These are phyloP conservation scores for Pyrgus malvae DNA, from an alignment of 2,888 invertebrate genomes.

Conservation along the genomic window DNA sequence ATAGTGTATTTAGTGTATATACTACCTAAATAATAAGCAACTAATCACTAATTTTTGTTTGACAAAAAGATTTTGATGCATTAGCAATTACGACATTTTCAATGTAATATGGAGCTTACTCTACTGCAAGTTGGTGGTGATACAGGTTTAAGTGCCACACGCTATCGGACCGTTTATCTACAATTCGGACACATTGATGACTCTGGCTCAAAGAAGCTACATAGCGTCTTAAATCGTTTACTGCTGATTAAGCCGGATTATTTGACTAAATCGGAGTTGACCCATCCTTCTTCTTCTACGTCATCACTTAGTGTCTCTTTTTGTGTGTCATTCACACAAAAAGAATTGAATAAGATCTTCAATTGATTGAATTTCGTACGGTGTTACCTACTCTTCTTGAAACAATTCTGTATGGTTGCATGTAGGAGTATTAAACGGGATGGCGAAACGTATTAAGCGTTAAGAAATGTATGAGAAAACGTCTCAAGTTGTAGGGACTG, in stretches of 20 bases:
- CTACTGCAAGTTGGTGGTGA: constrained; percentile 31
- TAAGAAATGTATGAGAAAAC: too few relatives aligned
- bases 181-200: too few relatives aligned
- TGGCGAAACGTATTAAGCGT: too few relatives aligned
- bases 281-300: constrained; percentile 30
- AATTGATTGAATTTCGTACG: background rate
- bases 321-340: constrained; percentile 32
- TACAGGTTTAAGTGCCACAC: too few relatives aligned
- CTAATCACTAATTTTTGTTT: constrained; percentile 22
- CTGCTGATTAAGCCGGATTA: constrained; percentile 29
- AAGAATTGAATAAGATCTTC: constrained; percentile 29
- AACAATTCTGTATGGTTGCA: too few relatives aligned
- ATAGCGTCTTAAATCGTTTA: constrained; percentile 30
- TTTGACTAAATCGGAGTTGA: constrained; percentile 34
- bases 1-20: too few relatives aligned
- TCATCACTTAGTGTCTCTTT: constrained; percentile 29
- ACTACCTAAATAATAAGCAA: constrained; percentile 7
- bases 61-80: constrained; percentile 21
- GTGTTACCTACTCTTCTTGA: too few relatives aligned
- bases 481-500: too few relatives aligned
- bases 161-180: too few relatives aligned
- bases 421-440: too few relatives aligned
- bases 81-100: constrained; percentile 27
- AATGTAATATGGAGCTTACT: constrained; percentile 30
- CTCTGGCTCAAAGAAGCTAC: constrained; percentile 33